Evolutionary conservation across 2,797 vertebrate species (phyloP).

Genomic region (Dicrostonyx torquatus): DNA sequence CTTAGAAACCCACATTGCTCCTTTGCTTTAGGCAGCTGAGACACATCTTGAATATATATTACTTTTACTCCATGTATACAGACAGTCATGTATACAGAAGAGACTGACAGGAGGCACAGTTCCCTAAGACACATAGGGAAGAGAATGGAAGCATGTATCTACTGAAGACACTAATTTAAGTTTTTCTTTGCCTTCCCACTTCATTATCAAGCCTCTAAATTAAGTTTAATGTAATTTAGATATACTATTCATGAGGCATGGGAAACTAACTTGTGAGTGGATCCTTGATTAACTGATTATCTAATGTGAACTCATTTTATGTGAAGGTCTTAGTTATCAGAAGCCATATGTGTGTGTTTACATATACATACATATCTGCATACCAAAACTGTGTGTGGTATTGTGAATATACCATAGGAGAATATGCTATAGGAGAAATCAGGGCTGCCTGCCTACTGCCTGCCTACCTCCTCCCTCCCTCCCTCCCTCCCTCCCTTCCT

Average conservation of each 20-base stretch:
- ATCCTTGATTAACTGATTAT: neutral
- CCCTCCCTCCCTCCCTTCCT: neutral
- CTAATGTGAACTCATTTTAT: slow-evolving; percentile 48
- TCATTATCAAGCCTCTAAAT: neutral
- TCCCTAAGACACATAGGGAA: slow-evolving; percentile 20
- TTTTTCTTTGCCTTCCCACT: neutral
- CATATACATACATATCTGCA: neutral
- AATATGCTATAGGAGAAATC: slow-evolving; percentile 18
- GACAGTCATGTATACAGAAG: neutral
- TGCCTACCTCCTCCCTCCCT: neutral
- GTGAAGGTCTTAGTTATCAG: slow-evolving; percentile 51
- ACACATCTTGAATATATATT: neutral
- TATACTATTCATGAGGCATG: neutral
- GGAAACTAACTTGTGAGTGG: slow-evolving; percentile 1
- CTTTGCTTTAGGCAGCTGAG: neutral
- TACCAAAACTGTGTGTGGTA: neutral
- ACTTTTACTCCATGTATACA: neutral
- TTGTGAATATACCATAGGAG: too few species aligned
- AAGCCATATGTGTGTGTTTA: neutral
- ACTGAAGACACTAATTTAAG: neutral
- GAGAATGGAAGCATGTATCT: neutral
- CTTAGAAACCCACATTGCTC: neutral
- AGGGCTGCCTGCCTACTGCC: neutral
- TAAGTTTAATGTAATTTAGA: slow-evolving; percentile 47
- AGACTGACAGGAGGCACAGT: neutral